phyloP scores from a whole-genome alignment of 2,888 invertebrate species.

The Globia sparganii region DNA sequence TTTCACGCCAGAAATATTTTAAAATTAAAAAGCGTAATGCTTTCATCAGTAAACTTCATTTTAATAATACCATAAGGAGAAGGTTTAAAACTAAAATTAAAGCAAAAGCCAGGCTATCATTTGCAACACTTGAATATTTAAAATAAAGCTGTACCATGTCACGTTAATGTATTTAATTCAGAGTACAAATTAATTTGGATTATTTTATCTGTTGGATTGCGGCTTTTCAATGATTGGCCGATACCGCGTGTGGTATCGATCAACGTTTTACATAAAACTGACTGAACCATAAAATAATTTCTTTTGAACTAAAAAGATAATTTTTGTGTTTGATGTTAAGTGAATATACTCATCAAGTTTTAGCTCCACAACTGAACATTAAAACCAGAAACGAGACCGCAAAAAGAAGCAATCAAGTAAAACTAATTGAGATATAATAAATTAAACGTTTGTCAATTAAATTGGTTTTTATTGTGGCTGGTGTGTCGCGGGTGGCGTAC shows the following conservation, averaged over 20 bases:
- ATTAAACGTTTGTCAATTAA: constrained; percentile 72
- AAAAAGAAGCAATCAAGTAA: constrained; percentile 18
- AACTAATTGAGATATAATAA: constrained; percentile 64
- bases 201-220: constrained; percentile 34
- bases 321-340: neutral
- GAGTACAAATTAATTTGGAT: constrained; percentile 41
- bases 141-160: constrained; percentile 18
- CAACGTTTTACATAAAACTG: constrained; percentile 46
- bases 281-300: constrained; percentile 33
- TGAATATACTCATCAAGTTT: neutral
- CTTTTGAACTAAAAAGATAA: constrained; percentile 21
- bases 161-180: constrained; percentile 22
- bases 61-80: neutral
- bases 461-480: constrained; percentile 69
- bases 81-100: constrained; percentile 7
- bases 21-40: neutral
- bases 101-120: constrained; percentile 7
- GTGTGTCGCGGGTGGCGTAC: constrained; percentile 66
- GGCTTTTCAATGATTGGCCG: constrained; percentile 52
- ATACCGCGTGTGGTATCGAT: constrained; percentile 38
- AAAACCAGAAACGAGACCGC: neutral
- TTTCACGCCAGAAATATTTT: neutral
- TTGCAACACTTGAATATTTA: constrained; percentile 15
- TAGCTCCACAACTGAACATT: neutral
- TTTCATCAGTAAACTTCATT: neutral